Evolutionary conservation across 1,140 invertebrate species (phyloP).

Genomic region (Epicauta chinensis): DNA sequence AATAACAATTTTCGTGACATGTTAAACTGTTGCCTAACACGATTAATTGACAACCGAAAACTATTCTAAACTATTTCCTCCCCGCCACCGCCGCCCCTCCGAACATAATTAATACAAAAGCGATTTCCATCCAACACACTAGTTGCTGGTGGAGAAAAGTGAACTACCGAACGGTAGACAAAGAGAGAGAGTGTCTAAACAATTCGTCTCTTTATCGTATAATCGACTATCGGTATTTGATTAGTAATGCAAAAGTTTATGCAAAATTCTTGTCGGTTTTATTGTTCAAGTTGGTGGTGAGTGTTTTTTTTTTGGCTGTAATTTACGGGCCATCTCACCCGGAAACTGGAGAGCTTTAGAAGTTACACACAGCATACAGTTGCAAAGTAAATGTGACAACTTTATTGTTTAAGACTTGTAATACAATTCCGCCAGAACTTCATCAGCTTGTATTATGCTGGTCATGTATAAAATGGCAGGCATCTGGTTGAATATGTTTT

Average conservation of each 20-base stretch:
- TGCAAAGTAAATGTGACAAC: slow-evolving; percentile 10
- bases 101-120: not conserved
- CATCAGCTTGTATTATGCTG: slow-evolving; percentile 9
- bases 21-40: too few relatives aligned
- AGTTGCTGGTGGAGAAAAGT: too few relatives aligned
- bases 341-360: too few relatives aligned
- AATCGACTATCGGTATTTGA: too few relatives aligned
- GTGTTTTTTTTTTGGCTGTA: too few relatives aligned
- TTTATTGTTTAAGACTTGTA: slow-evolving; percentile 14
- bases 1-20: not conserved
- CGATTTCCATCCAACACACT: not conserved
- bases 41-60: not conserved
- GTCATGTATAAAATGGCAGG: slow-evolving; percentile 11
- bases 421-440: slow-evolving; percentile 8
- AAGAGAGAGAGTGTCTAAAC: too few relatives aligned
- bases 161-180: too few relatives aligned
- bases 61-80: slow-evolving; percentile 3
- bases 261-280: too few relatives aligned
- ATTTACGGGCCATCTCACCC: too few relatives aligned
- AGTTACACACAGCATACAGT: not conserved
- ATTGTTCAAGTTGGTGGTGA: too few relatives aligned
- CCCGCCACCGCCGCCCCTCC: not conserved
- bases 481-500: slow-evolving; percentile 12
- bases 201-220: too few relatives aligned
- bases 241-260: too few relatives aligned